Base-by-base conservation (phyloP, 2,797 vertebrate species). In the Tadarida brasiliensis region DNA sequence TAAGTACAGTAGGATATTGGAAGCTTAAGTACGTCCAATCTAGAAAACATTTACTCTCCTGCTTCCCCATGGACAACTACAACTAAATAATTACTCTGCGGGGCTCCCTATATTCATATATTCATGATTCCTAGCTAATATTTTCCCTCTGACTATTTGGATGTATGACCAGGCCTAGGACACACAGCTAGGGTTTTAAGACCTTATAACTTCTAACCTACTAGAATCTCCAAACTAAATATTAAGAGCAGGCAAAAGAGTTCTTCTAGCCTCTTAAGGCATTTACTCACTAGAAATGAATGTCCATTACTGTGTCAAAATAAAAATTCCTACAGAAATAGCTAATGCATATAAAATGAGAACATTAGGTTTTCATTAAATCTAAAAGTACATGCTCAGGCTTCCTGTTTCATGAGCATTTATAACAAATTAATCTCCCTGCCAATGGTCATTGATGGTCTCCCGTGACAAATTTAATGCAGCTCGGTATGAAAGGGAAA, bases 211-310 rank as follows among this genome's bases (percentile, higher is more conserved):
- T 5, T 49, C 28, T 30, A 93, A 51, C 12, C 6, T 70, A 74
- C n/a, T 92, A 77, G 61, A 73, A 39, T 56, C 77, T 68, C 81
- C 44, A 76, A 80, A 85, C 47, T 90, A 91, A 91, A 86, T 10
- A 86, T 84, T 61, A 96, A 90, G 57, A 65, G 65, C 2, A 83
- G 20, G 70, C 12, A 35, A 78, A 91, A 71, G 47, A 71, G 11
- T 59, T 78, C 20, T 59, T 78, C 20, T 33, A 24, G 33, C 51
- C 20, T 63, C 49, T 74, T 28, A 47, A 63, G 39, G 28, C 6
- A 61, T 51, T 97, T 89, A 77, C 14, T 73, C 83, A 67, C 17
- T 57, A 68, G 44, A 73, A 86, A 65, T 71, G 16, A 95, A 59
- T 73, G 95, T 82, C 12, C 17, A 71, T 65, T 56, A 68, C 1